These are phyloP conservation scores for Microplitis deprimator DNA, from an alignment of 2,888 invertebrate genomes.

Conservation along the genomic window DNA sequence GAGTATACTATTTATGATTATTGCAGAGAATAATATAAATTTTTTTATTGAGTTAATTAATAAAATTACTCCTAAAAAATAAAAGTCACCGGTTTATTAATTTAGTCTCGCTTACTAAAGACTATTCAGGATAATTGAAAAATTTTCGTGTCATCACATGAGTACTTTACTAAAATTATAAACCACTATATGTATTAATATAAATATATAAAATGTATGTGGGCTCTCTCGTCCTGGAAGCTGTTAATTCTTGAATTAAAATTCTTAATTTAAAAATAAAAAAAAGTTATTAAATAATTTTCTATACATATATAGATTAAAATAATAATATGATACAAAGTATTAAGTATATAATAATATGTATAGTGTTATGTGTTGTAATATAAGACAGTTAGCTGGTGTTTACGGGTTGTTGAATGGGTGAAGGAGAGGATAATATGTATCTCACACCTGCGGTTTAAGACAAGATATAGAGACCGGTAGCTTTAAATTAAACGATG, in stretches of 20 bases:
- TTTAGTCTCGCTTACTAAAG: not conserved
- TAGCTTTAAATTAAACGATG: conserved; percentile 47
- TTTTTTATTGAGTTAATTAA: not conserved
- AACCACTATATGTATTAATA: not conserved
- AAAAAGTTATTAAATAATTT: not conserved
- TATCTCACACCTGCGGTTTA: conserved; percentile 40
- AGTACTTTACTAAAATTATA: not conserved
- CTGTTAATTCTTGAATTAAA: too few relatives aligned
- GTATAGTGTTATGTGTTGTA: not conserved
- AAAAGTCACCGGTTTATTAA: not conserved
- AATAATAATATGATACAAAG: not conserved
- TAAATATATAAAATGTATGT: not conserved
- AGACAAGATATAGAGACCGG: conserved; percentile 38
- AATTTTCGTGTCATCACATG: not conserved
- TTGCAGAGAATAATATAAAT: not conserved
- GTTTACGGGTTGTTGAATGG: conserved; percentile 34
- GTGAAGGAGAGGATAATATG: conserved; percentile 26
- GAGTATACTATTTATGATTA: too few relatives aligned
- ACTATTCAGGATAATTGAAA: not conserved
- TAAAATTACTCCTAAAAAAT: not conserved
- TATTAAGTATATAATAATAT: not conserved
- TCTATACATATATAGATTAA: not conserved
- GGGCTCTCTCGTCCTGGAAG: not conserved
- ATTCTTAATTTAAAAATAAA: not conserved
- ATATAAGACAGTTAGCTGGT: not conserved